Base-by-base conservation (phyloP, 2,113 vertebrate species). In the Craseonycteris thonglongyai region DNA sequence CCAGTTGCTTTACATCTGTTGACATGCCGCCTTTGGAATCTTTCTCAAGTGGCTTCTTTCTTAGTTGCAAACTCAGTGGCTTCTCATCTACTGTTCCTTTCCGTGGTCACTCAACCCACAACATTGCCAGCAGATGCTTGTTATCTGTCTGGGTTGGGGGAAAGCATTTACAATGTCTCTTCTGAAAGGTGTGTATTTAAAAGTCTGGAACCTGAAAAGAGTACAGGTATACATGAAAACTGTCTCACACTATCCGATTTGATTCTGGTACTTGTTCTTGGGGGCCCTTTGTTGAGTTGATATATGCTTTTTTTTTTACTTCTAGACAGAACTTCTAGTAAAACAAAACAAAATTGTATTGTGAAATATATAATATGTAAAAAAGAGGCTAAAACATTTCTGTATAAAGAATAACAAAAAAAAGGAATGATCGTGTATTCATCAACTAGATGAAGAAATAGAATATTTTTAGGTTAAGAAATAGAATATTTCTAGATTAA, bases 51-150 rank as follows among this genome's bases (percentile, higher is more conserved):
- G 11, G 63, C 61, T 89, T 86, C 51, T 69, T 59, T 1, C 0
- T 15, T 16, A 22, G 42, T 54, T 3, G 38, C 16, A 66, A 30
- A 75, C 15, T 33, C 33, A 12, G 24, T 6, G 56, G 19, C n/a
- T 45, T 75, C 45, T 69, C 66, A 68, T 63, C 59, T 82, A 42
- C 54, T 47, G 1, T 80, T 54, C 8, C 49, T 47, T 14, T 54
- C 19, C 26, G 5, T 42, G 76, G 28, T 68, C 45, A 30, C 13
- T 59, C 6, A n/a, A 49, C 58, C 26, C 0, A 16, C 4, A 35
- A 33, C 6, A 94, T 93, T 58, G n/a, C 21, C 76, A 94, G 81
- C 69, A 92, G 89, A 91, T 72, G 84, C 38, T 56, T 19, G 40
- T 68, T 14, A 33, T 49, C 63, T 82, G 45, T 85, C 21, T 21